Conservation (phyloP, 2,113 vertebrate genomes). For the Chitala chitala region DNA sequence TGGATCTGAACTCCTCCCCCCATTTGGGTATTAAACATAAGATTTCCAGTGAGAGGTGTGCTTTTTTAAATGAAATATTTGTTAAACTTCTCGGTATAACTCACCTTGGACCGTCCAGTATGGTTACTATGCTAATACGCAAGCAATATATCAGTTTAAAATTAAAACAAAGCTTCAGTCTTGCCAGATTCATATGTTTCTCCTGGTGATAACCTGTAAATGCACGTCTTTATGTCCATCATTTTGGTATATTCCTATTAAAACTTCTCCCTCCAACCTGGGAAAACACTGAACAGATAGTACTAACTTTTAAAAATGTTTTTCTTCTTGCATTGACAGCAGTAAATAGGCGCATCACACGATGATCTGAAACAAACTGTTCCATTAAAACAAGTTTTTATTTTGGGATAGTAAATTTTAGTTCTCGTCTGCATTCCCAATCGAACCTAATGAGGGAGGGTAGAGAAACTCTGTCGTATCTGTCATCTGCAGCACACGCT, state of each 20-base stretch:
- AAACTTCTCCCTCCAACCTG: constrained; percentile 7
- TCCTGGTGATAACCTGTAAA: background rate
- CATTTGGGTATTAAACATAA: background rate
- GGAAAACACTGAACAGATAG: background rate
- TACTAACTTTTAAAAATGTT: background rate
- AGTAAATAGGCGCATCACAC: background rate
- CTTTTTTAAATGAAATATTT: constrained; percentile 10
- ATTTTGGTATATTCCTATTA: background rate
- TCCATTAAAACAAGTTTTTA: too few relatives aligned
- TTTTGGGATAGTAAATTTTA: too few relatives aligned
- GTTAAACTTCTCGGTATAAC: background rate
- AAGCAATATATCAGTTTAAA: too few relatives aligned
- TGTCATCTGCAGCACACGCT: too few relatives aligned
- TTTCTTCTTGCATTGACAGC: too few relatives aligned
- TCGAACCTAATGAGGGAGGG: too few relatives aligned
- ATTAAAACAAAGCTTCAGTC: background rate
- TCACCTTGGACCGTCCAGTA: background rate
- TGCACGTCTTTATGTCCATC: background rate
- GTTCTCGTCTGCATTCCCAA: too few relatives aligned
- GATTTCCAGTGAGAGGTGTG: constrained; percentile 4
- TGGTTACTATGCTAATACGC: background rate
- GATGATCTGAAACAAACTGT: background rate
- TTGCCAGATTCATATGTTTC: background rate
- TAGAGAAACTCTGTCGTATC: too few relatives aligned
- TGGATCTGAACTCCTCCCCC: background rate